Evolutionary conservation across 2,888 invertebrate genomes (phyloP).

Genomic region (Apomyelois bistriatella): DNA sequence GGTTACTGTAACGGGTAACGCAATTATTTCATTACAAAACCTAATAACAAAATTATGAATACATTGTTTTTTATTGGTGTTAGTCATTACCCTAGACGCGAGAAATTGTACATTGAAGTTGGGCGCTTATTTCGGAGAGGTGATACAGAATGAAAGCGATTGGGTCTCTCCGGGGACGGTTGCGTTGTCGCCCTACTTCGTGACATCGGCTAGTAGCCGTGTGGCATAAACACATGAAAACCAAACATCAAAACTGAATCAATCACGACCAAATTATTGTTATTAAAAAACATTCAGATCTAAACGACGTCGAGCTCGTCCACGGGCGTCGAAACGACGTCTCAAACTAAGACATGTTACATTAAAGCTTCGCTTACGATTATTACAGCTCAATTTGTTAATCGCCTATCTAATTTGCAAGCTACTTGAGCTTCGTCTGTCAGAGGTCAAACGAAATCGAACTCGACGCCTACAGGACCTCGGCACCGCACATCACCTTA

Average conservation of each 20-base stretch:
- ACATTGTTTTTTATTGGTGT: constrained; percentile 24
- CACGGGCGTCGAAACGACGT: constrained; percentile 33
- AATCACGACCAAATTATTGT: constrained; percentile 14
- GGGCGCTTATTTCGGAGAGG: constrained; percentile 66
- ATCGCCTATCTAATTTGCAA: constrained; percentile 75
- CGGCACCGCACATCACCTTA: constrained; percentile 58
- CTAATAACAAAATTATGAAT: constrained; percentile 6
- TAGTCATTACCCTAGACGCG: constrained; percentile 24
- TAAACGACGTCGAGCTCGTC: constrained; percentile 49
- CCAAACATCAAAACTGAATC: constrained; percentile 16
- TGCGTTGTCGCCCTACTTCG: constrained; percentile 47
- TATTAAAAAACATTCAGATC: constrained; percentile 31
- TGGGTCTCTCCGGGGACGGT: constrained; percentile 69
- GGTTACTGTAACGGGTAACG: constrained; percentile 11
- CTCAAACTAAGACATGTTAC: constrained; percentile 55
- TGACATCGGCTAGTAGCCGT: constrained; percentile 4
- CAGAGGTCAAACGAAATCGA: constrained; percentile 46
- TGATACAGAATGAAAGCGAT: constrained; percentile 55
- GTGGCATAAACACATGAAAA: constrained; percentile 13
- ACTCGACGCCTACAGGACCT: constrained; percentile 58
- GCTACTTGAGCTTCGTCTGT: constrained; percentile 59
- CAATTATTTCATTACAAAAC: constrained; percentile 4
- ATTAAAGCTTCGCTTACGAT: constrained; percentile 72
- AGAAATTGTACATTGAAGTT: constrained; percentile 43
- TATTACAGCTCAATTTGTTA: constrained; percentile 73